Base-by-base conservation (phyloP, 2,888 invertebrate genomes). In the Caenorhabditis macrosperma region DNA sequence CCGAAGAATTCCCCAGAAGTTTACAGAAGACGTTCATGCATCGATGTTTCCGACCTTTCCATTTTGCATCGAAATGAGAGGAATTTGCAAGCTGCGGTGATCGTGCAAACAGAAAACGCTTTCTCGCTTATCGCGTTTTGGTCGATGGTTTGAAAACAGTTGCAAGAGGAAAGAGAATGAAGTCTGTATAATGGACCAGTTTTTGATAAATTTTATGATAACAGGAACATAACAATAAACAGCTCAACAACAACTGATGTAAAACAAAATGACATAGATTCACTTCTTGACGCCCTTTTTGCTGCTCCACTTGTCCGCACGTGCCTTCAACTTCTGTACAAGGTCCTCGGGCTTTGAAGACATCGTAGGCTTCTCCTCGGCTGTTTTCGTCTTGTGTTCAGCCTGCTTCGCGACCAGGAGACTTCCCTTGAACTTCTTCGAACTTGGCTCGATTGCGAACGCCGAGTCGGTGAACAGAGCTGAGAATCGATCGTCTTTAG, bases 401-500 rank as follows among this genome's bases (percentile, higher is more conserved):
- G 71, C 82, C 46, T 82, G 82, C n/a, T 71, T 71, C 2, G 63
- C 12, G 3, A 74, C 76, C 15, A 81, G 71, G n/a, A 63, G 54
- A 6, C 69, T 68, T 46, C 69, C 67, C 44, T 82, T 82, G 60
- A 79, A 79, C 35, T 79, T 76, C 64, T 82, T 79, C 15, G 68
- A 74, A 22, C 74, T 78, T 20, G 72, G 83, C 61, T 89, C 89
- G 64, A 89, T 88, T 3, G 88, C 86, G 54, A 87, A 89, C 4
- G 86, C 86, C 30, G 85, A 85, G 63, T 88, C 84, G 20, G 86
- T 87, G 83, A 89, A 89, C 20, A 89, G 83, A 30, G 89, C 87
- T 1, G 81, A 71, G 84, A 89, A 89, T 30, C 89, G 84, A 17
- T 78, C 71, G 52, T 89, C 89, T 2, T 84, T 82, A 1, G 67